These are phyloP conservation scores for Xestia xanthographa DNA, from an alignment of 2,888 invertebrate species.

Conservation along the genomic window DNA sequence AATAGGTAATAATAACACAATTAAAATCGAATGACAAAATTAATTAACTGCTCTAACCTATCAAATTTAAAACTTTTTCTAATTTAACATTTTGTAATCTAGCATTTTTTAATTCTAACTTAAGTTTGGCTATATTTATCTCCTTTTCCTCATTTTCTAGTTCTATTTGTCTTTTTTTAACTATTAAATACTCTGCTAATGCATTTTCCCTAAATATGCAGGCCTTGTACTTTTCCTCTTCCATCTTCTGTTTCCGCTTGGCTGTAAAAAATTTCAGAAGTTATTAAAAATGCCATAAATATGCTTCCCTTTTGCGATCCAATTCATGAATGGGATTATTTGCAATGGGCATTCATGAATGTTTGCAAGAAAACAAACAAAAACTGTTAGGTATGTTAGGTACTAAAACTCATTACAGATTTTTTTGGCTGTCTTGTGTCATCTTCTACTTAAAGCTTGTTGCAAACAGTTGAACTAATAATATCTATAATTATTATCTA, in stretches of 20 bases:
- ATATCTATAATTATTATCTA: too few relatives aligned
- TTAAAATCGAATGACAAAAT: background rate
- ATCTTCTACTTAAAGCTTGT: background rate
- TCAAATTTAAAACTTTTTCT: background rate
- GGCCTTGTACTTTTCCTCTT: background rate
- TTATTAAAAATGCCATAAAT: background rate
- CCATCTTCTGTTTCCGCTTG: background rate
- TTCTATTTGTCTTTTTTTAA: background rate
- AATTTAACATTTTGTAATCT: constrained; percentile 1
- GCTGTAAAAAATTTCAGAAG: background rate
- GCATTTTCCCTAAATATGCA: background rate
- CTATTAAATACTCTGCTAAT: background rate
- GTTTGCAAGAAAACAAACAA: background rate
- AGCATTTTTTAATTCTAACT: background rate
- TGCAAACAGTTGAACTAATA: background rate
- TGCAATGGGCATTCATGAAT: background rate
- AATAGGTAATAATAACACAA: background rate
- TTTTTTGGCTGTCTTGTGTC: background rate
- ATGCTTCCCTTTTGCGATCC: background rate
- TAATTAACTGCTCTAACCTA: background rate
- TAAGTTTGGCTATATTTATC: background rate
- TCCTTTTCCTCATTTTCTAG: background rate
- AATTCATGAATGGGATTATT: background rate
- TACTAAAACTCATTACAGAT: background rate
- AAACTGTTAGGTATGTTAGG: too few relatives aligned